These are phyloP conservation scores for Myodes glareolus DNA, from an alignment of 2,113 vertebrate genomes.

Conservation along the genomic window DNA sequence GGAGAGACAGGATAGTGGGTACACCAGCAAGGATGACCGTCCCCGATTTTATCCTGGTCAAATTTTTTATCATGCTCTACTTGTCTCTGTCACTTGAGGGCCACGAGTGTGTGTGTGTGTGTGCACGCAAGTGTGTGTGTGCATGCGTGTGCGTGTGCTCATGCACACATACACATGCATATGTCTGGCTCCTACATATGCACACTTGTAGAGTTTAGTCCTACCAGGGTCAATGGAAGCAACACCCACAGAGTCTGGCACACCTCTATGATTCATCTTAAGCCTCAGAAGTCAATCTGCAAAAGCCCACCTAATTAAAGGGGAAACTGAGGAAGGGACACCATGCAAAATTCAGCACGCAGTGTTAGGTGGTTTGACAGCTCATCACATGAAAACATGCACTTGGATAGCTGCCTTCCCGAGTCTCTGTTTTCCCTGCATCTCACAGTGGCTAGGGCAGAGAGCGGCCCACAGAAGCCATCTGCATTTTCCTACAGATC, in stretches of 20 bases:
- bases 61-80: background rate
- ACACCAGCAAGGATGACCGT: background rate
- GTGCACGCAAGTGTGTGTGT: too few relatives aligned
- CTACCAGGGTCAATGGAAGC: background rate
- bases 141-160: background rate
- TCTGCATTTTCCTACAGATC: constrained; percentile 56
- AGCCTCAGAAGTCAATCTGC: background rate
- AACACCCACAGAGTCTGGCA: background rate
- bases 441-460: background rate
- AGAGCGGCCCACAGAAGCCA: background rate
- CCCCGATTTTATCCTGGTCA: accelerated
- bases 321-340: background rate
- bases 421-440: background rate
- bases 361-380: background rate
- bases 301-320: background rate
- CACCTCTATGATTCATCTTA: background rate
- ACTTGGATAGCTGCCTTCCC: too few relatives aligned
- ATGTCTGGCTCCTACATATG: background rate
- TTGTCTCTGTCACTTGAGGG: background rate
- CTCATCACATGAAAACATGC: background rate
- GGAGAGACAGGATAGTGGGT: background rate
- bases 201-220: background rate
- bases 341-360: background rate
- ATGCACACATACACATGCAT: too few relatives aligned
- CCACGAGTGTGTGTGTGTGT: background rate